phyloP scores from a whole-genome alignment of 1,140 invertebrate species.

The Agrypnia vestita region DNA sequence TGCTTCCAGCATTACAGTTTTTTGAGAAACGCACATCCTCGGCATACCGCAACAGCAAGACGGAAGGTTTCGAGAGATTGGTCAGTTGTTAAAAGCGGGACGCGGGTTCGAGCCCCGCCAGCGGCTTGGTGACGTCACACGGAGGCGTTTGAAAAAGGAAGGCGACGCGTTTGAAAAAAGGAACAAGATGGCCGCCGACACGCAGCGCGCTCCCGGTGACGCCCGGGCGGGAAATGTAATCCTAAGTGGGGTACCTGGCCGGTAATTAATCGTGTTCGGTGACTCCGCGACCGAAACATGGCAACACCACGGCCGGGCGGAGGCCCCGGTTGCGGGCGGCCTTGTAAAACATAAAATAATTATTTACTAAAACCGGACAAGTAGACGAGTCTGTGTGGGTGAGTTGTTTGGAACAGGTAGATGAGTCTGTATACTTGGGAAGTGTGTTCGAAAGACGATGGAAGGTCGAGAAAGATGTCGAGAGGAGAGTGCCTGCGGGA shows the following conservation, averaged over 20 bases:
- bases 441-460: no score
- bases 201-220: not conserved
- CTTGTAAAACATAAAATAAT: no score
- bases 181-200: conserved; percentile 9
- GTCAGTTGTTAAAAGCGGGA: not conserved
- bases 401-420: no score
- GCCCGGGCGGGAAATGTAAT: conserved; percentile 3
- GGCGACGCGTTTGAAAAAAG: conserved; percentile 4
- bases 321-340: not conserved
- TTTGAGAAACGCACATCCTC: no score
- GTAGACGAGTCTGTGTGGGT: no score
- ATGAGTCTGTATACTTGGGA: no score
- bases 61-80: no score
- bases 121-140: not conserved
- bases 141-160: not conserved
- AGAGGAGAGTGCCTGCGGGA: no score
- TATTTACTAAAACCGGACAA: no score
- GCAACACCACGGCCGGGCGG: not conserved
- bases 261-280: conserved; percentile 22
- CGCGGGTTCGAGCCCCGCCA: not conserved
- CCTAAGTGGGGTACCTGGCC: conserved; percentile 9
- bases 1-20: no score
- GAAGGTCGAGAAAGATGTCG: no score
- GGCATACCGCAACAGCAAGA: no score
- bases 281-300: conserved; percentile 18